Conservation (phyloP, 30 jellyfish, hydroid and myxozoan genomes). For the Catostylus mosaicus region DNA sequence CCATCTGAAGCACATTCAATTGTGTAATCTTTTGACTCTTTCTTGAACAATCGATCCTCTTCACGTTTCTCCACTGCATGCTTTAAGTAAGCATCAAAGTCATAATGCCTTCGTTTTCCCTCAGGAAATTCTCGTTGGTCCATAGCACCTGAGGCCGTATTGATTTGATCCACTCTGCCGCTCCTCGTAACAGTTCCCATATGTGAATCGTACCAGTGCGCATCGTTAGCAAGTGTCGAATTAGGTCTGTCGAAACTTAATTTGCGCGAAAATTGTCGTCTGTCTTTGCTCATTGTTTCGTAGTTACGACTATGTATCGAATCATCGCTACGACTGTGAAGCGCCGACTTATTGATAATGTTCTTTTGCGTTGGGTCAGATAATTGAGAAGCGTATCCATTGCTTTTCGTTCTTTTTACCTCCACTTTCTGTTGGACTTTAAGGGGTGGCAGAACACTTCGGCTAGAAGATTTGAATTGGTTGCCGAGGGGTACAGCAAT, state of each 20-base stretch:
- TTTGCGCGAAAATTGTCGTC: background rate
- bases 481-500: slow-evolving; percentile 16
- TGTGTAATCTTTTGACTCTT: background rate
- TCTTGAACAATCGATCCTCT: slow-evolving; percentile 38
- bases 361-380: background rate
- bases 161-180: background rate
- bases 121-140: background rate
- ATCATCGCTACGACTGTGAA: background rate
- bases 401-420: background rate
- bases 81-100: slow-evolving; percentile 50
- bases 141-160: background rate
- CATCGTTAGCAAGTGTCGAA: background rate
- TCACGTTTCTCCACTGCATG: slow-evolving; percentile 37
- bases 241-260: slow-evolving; percentile 15
- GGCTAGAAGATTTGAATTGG: background rate
- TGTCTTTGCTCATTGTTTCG: background rate
- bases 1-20: background rate
- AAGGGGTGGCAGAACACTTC: slow-evolving; percentile 63
- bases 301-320: background rate
- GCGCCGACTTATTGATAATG: background rate
- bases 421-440: background rate
- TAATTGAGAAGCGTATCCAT: background rate
- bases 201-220: background rate
- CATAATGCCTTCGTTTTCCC: slow-evolving; percentile 14
- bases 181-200: background rate